Evolutionary conservation across 1,140 invertebrate genomes (phyloP).

Genomic region (Helicoverpa zea): DNA sequence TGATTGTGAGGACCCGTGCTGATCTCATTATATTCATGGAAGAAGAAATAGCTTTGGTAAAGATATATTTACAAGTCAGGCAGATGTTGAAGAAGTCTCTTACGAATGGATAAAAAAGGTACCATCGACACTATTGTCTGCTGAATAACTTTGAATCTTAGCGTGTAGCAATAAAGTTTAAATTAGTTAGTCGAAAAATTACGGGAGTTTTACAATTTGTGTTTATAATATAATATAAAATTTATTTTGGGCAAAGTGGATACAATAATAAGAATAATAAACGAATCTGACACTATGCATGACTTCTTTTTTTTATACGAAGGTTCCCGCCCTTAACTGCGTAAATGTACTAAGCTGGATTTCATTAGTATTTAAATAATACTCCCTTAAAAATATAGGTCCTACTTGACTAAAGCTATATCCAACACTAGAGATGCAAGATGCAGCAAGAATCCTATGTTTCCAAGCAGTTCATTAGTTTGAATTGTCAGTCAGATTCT

Average conservation of each 20-base stretch:
- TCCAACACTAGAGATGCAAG: not conserved
- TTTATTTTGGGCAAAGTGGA: too few species aligned
- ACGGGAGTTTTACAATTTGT: too few species aligned
- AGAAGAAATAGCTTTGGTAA: not conserved
- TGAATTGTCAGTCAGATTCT: conserved; percentile 36
- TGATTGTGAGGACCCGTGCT: conserved; percentile 4
- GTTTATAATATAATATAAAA: too few species aligned
- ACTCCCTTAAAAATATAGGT: too few species aligned
- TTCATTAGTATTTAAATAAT: too few species aligned
- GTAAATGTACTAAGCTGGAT: not conserved
- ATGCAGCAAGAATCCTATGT: conserved; percentile 4
- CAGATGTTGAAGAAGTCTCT: not conserved
- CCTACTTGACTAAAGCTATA: not conserved
- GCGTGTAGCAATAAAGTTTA: not conserved
- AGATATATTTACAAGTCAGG: not conserved
- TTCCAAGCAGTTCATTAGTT: conserved; percentile 42
- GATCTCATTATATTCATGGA: not conserved
- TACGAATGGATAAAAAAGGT: not conserved
- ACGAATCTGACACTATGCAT: too few species aligned
- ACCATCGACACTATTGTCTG: not conserved
- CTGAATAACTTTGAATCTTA: not conserved
- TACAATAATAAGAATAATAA: too few species aligned
- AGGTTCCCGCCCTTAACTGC: not conserved
- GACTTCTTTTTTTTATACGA: too few species aligned
- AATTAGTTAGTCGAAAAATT: too few species aligned